Conservation (phyloP, 2,113 vertebrate genomes). For the Poeciliopsis turrubarensis region DNA sequence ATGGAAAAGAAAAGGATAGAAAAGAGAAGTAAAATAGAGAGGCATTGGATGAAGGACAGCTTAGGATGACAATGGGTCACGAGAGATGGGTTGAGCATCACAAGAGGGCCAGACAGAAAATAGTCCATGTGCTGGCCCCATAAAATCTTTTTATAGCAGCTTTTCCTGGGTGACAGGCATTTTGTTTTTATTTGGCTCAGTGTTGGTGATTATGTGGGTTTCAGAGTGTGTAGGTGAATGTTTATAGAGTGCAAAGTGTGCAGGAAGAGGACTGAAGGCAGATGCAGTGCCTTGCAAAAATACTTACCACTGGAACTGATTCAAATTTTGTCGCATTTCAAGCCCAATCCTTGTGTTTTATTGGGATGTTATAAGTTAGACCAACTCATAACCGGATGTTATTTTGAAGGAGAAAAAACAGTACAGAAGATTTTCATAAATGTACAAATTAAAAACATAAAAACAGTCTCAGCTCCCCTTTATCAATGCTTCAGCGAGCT, state of each 20-base stretch:
- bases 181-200: constrained; percentile 60
- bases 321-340: background rate
- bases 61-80: constrained; percentile 50
- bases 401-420: background rate
- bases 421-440: background rate
- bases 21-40: background rate
- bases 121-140: constrained; percentile 61
- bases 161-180: constrained; percentile 49
- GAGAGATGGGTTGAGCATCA: constrained; percentile 58
- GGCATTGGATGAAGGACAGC: constrained; percentile 14
- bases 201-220: constrained; percentile 37
- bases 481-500: background rate
- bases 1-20: background rate
- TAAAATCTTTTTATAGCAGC: constrained; percentile 66
- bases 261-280: constrained; percentile 10
- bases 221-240: constrained; percentile 15
- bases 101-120: constrained; percentile 56
- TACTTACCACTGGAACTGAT: background rate
- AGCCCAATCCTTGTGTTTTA: background rate
- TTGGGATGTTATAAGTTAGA: background rate
- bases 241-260: constrained; percentile 22
- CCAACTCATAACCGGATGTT: background rate
- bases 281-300: background rate
- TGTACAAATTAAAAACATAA: background rate
- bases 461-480: background rate